Evolutionary conservation across 2,888 invertebrate genomes (phyloP), one percentile per base, ranked within the genome.

Genomic region (Ochropleura plecta): DNA sequence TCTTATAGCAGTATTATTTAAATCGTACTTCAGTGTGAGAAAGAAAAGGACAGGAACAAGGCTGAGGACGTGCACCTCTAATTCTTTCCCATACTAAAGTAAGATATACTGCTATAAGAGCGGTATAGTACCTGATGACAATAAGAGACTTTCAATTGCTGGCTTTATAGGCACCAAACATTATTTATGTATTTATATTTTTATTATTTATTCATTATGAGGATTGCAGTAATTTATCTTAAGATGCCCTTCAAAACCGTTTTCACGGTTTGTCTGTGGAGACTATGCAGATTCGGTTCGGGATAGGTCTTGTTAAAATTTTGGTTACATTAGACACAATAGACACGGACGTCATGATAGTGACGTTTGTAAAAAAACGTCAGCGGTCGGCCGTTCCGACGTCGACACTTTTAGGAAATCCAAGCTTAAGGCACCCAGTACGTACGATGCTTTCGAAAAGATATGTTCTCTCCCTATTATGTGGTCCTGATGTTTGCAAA

Each of bases 381-480:
- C 10, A n/a, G 12, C 10, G 6, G 14, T 57, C 3, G 9, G 2
- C n/a, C 40, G n/a, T n/a, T 51, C 6, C n/a, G n/a, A 16, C 10
- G 67, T 30, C 30, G 14, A 16, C n/a, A n/a, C 7, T n/a, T 1
- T 30, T n/a, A 4, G 7, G 18, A 69, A 66, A 40, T 42, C 20
- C 20, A 49, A 20, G 20, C 7, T 9, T 49, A 40, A 67, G 10
- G 14, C 20, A 49, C 14, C 20, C 4, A 14, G 14, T 16, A 8
- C 4, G 16, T 16, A 16, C 30, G 9, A 40, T n/a, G 46, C 42
- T 18, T 20, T 14, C 18, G 14, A 51, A 42, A 59, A 40, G 30
- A 70, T 40, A 70, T 70, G 30, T 40, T 14, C 40, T 18, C 3
- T 51, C 12, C 9, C 20, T 74, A 16, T 76, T 62, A 46, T 46